Evolutionary conservation across 1,140 invertebrate genomes (phyloP).

Genomic region (Cydia amplana): DNA sequence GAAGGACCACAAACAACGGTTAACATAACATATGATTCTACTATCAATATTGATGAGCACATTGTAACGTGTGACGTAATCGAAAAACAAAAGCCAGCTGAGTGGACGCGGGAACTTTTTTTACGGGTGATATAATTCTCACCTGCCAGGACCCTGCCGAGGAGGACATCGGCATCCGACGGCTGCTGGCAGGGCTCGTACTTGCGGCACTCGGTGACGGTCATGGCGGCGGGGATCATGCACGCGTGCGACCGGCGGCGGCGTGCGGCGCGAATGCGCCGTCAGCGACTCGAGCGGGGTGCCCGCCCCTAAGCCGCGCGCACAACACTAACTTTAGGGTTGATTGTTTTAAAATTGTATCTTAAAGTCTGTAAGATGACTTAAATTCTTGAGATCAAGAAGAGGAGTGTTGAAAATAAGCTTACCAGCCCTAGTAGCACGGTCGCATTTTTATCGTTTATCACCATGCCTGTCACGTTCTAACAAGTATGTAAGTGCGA

Average conservation of each 20-base stretch:
- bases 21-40: constrained; percentile 10
- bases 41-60: constrained; percentile 19
- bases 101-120: constrained; percentile 35
- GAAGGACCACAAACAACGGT: background rate
- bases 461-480: too few species aligned
- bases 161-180: constrained; percentile 79
- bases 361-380: background rate
- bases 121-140: constrained; percentile 45
- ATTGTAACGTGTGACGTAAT: constrained; percentile 1
- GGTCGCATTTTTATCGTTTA: too few species aligned
- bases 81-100: constrained; percentile 35
- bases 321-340: background rate
- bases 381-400: too few species aligned
- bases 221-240: constrained; percentile 70
- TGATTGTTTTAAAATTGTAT: background rate
- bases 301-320: constrained; percentile 52
- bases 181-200: constrained; percentile 46
- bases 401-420: too few species aligned
- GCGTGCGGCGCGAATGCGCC: constrained; percentile 72
- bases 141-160: constrained; percentile 82
- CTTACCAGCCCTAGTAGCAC: too few species aligned
- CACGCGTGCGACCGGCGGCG: constrained; percentile 73
- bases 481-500: too few species aligned
- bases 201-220: constrained; percentile 69
- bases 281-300: constrained; percentile 53